Conservation (phyloP, 1,140 invertebrate species). For the Drosophila lacertosa region DNA sequence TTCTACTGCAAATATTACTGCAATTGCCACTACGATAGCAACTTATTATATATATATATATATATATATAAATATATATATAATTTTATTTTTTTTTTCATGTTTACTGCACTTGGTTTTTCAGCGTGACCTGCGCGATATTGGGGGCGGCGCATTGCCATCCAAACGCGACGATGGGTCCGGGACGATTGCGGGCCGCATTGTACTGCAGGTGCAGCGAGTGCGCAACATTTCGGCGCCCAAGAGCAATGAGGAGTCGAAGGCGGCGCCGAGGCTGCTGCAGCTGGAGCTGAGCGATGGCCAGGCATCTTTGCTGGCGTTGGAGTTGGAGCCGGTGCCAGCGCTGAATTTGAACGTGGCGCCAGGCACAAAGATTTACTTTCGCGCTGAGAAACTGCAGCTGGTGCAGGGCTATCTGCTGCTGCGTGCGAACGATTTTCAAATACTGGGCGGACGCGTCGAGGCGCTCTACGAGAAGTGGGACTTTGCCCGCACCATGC, state of each 20-base stretch:
- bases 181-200: constrained; percentile 87
- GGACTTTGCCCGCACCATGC: constrained; percentile 92
- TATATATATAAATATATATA: too few species aligned
- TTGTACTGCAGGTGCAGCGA: constrained; percentile 94
- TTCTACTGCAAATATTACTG: too few species aligned
- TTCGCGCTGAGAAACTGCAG: constrained; percentile 85
- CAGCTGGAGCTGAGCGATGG: constrained; percentile 94
- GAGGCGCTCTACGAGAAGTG: constrained; percentile 94
- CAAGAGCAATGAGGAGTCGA: constrained; percentile 95
- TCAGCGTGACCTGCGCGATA: constrained; percentile 92
- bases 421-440: constrained; percentile 87
- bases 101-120: constrained; percentile 64
- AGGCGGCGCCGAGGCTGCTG: constrained; percentile 91
- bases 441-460: constrained; percentile 92
- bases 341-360: constrained; percentile 89
- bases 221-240: constrained; percentile 94
- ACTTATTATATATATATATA: too few species aligned
- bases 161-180: constrained; percentile 86
- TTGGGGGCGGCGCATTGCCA: constrained; percentile 86
- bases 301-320: constrained; percentile 89
- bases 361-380: constrained; percentile 89
- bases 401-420: constrained; percentile 89
- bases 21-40: background rate
- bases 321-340: constrained; percentile 88
- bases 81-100: too few species aligned